Evolutionary conservation across 2,797 vertebrate species (phyloP), one percentile per base, ranked within the genome.

Genomic region (Australoheros facetus): DNA sequence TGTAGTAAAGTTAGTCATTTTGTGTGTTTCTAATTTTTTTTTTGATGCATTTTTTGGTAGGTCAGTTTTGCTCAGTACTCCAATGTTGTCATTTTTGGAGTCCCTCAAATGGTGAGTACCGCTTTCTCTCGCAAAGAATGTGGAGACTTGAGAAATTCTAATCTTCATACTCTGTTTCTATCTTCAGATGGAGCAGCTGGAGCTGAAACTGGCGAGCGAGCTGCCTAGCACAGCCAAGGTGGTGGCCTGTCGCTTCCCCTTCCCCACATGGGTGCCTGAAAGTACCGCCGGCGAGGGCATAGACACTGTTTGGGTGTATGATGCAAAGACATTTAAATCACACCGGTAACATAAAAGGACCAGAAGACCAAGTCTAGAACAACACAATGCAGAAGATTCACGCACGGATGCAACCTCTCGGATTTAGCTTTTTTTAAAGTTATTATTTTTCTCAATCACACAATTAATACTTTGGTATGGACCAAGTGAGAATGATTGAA

Each of bases 241-340:
- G 82, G 95, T 99, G 45, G 98, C 98, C 17, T 99, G 98, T 77
- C 96, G 98, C 66, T 99, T 99, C 82, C 98, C 98, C 66, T 99
- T 99, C 79, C 98, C 98, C 1, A 94, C 92, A 53, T 99, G 98
- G 98, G 94, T 94, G 28, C 97, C 98, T 7, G 95, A 96, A 89
- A 88, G 87, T 3, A 93, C 94, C 4, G 69, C 89, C 0, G 98
- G 98, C 72, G 96, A 98, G 78, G 98, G 98, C 77, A 95, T 96
- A 42, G 97, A 99, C 88, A 96, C 97, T 0, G 97, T 98, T 13
- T 99, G 98, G 98, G 94, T 93, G 6, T 99, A 99, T 0, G 93
- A 99, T 23, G 87, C 93, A 39, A 90, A 94, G 79, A 85, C 83
- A 34, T 95, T 96, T 60, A 92, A 93, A 87, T 77, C 89, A 56